Base-by-base conservation (phyloP, 30 jellyfish, hydroid and myxozoan genomes). In the Cassiopea andromeda region DNA sequence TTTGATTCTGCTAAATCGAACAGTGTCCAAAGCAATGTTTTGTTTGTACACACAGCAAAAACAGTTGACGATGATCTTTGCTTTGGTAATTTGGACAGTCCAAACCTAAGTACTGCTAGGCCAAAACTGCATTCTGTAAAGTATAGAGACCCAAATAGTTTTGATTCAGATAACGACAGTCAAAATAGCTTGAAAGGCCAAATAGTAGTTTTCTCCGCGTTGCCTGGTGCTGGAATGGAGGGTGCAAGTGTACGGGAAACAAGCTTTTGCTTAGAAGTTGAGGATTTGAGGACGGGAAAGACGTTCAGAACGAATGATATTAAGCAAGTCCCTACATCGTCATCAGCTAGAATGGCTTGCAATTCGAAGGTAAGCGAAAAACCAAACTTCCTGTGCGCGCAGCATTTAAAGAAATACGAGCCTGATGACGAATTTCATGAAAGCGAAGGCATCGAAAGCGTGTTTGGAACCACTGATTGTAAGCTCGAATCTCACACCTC, bases 231-330 rank as follows among this genome's bases (percentile, higher is more conserved):
- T 64, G 43, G 2, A 13, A 14, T 72, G 46, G 88, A 43, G 6
- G 69, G 1, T 57, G 68, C 4, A 19, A 7, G 74, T 16, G 44
- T 38, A 38, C 54, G 59, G 16, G 70, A 77, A 12, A 77, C 69
- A 2, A 77, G 86, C 74, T 77, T 77, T 47, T 58, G 69, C 50
- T 48, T 77, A 44, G 86, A 77, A 49, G 86, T 77, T 49, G 86
- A 77, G 49, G 86, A 77, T 16, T 77, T 77, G 49, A 68, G 86
- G 15, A 77, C 86, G 13, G 86, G 86, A 8, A 77, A 77, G 49
- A 77, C 5, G 49, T 47, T 77, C 3, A 60, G 8, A 49, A 77
- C 79, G 54, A 70, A 43, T 5, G 54, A 70, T 43, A 70, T 70
- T 19, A 54, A 70, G 2, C 49, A 70, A 70, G 27, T 15, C 2